A percentile compares a stretch with the other conserved stretches of the same genome.
These are phyloP conservation scores for Nothoprocta pentlandii DNA, from an alignment of 2,113 vertebrate species.

Conservation along the genomic window DNA sequence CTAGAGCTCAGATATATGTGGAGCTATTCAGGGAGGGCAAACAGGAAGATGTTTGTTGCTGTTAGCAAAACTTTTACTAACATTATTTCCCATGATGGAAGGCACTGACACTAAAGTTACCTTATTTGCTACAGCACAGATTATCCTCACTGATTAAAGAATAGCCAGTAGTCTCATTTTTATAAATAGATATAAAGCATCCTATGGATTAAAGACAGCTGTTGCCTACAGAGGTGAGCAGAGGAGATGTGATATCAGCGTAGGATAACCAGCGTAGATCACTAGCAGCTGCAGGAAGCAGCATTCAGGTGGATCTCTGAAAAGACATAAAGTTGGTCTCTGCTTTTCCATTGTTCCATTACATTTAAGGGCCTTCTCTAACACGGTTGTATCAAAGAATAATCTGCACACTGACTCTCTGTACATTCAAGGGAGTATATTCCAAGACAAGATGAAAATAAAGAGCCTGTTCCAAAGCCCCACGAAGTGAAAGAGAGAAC, in stretches of 20 bases:
- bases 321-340: background rate
- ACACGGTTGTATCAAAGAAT: background rate
- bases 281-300: background rate
- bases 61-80: background rate
- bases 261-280: background rate
- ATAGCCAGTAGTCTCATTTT: background rate
- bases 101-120: background rate
- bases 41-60: background rate
- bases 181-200: background rate
- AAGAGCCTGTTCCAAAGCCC: background rate
- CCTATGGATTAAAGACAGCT: background rate
- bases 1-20: background rate
- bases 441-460: background rate
- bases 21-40: background rate
- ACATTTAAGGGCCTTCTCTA: background rate
- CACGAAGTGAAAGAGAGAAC: background rate
- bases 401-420: background rate
- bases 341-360: no score
- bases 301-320: background rate
- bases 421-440: background rate
- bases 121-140: background rate
- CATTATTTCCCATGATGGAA: background rate
- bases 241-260: background rate
- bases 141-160: background rate
- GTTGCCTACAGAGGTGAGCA: no score